A percentile compares a stretch with the other conserved stretches of the same genome.
Conservation (phyloP, 2,888 invertebrate genomes). For the Serrognathus titanus region DNA sequence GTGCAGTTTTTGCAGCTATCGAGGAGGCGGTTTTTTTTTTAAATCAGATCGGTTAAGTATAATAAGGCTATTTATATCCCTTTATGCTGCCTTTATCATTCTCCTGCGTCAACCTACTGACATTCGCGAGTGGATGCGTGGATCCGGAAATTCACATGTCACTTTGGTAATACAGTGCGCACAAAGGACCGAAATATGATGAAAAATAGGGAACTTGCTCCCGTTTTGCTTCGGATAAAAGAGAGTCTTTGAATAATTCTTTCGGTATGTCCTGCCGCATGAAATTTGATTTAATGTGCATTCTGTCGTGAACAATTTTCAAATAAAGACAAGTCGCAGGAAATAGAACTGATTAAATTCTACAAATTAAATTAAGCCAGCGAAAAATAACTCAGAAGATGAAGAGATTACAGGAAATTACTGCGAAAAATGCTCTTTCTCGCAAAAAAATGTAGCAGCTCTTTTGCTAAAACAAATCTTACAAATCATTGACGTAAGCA, state of each 20-base stretch:
- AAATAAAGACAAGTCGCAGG: too few relatives aligned
- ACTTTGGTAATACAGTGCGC: constrained; percentile 19
- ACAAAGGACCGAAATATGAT: constrained; percentile 13
- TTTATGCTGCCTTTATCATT: constrained; percentile 10
- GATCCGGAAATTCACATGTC: constrained; percentile 21
- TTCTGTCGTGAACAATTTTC: too few relatives aligned
- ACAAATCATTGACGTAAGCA: too few relatives aligned
- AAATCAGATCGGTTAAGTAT: constrained; percentile 4
- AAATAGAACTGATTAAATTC: too few relatives aligned
- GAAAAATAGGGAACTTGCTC: constrained; percentile 14
- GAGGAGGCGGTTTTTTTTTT: background rate
- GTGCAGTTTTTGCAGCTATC: too few relatives aligned
- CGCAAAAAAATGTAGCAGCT: too few relatives aligned
- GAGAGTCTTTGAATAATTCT: constrained; percentile 3
- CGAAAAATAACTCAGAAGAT: too few relatives aligned
- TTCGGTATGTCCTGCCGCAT: background rate
- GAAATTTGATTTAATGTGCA: too few relatives aligned
- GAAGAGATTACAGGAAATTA: too few relatives aligned
- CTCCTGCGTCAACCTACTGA: constrained; percentile 3
- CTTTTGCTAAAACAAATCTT: too few relatives aligned
- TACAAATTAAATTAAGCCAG: too few relatives aligned
- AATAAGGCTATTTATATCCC: constrained; percentile 10
- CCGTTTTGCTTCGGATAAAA: constrained; percentile 1
- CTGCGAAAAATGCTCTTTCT: too few relatives aligned
- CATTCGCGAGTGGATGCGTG: constrained; percentile 9